Base-by-base conservation (phyloP, 2,797 vertebrate genomes). In the Falco berigora region DNA sequence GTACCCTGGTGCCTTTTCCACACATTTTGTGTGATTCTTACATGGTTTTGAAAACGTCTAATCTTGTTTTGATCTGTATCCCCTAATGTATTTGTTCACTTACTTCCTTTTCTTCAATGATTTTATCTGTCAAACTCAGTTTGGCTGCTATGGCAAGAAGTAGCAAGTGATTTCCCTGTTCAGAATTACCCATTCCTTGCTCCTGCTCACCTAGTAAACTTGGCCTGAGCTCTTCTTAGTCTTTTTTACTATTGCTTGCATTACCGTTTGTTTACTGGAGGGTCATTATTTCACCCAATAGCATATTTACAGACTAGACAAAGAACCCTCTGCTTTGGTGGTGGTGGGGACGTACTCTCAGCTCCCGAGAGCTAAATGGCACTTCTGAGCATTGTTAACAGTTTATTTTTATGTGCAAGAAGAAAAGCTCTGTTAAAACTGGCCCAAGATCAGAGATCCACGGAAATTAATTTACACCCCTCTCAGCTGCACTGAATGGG, bases 381-480 rank as follows among this genome's bases (percentile, higher is more conserved):
- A 19, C 40, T 90, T 87, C 52, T 34, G 30, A 88, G 88, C 40
- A 11, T 71, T 30, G 28, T 32, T 52, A 69, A 53, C 3, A 2
- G 63, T 79, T 93, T 69, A 56, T 75, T 90, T 96, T 94, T 71
- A 38, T 63, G 75, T 79, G 77, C 47, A 23, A 92, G 74, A 73
- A 93, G 88, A 92, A 95, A 94, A 93, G 67, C 76, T 62, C 50
- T 42, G 87, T 88, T 79, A 38, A 63, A 94, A 94, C 91, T 94
- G 96, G 91, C 91, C 25, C 0, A 2, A 91, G 92, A 88, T 87
- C 88, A 94, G 94, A 93, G 89, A 59, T 55, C 47, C 52, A 67
- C 0, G 3, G 91, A 74, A 82, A 74, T 92, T 7, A 76, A 92
- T 92, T 55, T 80, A 38, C 24, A 25, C 34, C 46, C 56, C 34